Base-by-base conservation (phyloP, 2,113 vertebrate species). In the Pardalotus punctatus region DNA sequence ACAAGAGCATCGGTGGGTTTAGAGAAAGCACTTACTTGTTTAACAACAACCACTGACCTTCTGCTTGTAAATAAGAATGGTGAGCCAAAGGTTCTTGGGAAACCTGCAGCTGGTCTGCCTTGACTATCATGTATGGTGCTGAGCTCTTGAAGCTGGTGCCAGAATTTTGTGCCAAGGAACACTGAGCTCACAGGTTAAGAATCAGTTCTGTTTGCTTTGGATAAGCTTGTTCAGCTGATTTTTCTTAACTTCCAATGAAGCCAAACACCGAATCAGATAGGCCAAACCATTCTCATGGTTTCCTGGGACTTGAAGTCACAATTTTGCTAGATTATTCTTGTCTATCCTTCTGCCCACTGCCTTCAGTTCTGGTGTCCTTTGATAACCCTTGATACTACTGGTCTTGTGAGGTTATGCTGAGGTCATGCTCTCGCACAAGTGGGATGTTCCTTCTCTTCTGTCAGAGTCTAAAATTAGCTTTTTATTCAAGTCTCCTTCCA, bases 381-480 rank as follows among this genome's bases (percentile, higher is more conserved):
- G 7, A 10, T 86, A 86, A 83, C 42, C 35, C 45, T 82, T 90
- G 67, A 47, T 95, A 79, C 77, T 93, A 73, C 38, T 83, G 66
- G 16, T 70, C 23, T 38, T 77, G 28, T 9, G 38, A 35, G 57
- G 31, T 85, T 94, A 29, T 76, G 27, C 29, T 67, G 61, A 62
- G 60, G 35, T 66, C 18, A 4, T 50, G 56, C 31, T 62, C 35
- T 93, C 11, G 0, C 13, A 58, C 38, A 69, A 65, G 50, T 69
- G 67, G 21, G 72, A 73, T 77, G 45, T 90, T 91, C 17, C 24
- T 53, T 13, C 10, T 72, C n/a, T 85, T 48, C 45, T 3, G 1
- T 66, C 51, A 66, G 27, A 83, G 38, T 72, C 85, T 93, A 94
- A 95, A 93, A 87, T 88, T 66, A 93, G 50, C 38, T 78, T 83